Conservation (phyloP, 64 coral and sea anemone genomes). For the Orbicella faveolata region DNA sequence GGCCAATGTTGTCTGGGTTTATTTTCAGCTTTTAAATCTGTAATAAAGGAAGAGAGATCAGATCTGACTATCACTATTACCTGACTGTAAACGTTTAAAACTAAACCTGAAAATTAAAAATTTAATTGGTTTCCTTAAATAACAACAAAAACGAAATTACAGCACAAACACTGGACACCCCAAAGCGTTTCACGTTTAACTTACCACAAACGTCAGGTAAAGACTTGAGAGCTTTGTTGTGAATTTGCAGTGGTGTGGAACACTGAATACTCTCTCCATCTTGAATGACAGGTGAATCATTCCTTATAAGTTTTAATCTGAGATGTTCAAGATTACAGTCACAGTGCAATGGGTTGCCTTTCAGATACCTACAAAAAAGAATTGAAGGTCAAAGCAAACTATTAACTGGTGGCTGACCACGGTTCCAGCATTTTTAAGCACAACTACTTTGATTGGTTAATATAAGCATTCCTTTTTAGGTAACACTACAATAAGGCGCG, state of each 20-base stretch:
- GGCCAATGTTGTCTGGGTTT: not conserved
- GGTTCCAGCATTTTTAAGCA: too few species aligned
- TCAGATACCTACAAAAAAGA: not conserved
- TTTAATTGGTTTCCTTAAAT: too few species aligned
- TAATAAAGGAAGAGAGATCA: too few species aligned
- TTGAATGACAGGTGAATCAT: not conserved
- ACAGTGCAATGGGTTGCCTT: not conserved
- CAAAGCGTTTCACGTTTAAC: not conserved
- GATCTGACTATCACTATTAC: too few species aligned
- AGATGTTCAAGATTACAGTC: slow-evolving; percentile 11
- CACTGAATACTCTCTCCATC: not conserved
- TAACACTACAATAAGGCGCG: too few species aligned
- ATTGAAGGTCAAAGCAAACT: not conserved
- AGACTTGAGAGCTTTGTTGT: not conserved
- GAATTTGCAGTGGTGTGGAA: not conserved
- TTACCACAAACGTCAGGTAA: not conserved
- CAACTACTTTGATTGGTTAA: too few species aligned
- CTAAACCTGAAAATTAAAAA: too few species aligned
- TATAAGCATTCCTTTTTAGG: too few species aligned
- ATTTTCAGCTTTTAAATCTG: too few species aligned
- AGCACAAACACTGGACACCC: too few species aligned
- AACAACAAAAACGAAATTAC: too few species aligned
- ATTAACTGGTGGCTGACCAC: not conserved
- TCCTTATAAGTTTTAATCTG: not conserved
- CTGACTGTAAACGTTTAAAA: too few species aligned